These are phyloP conservation scores for Colletes latitarsis DNA, from an alignment of 1,140 invertebrate species.

Conservation along the genomic window DNA sequence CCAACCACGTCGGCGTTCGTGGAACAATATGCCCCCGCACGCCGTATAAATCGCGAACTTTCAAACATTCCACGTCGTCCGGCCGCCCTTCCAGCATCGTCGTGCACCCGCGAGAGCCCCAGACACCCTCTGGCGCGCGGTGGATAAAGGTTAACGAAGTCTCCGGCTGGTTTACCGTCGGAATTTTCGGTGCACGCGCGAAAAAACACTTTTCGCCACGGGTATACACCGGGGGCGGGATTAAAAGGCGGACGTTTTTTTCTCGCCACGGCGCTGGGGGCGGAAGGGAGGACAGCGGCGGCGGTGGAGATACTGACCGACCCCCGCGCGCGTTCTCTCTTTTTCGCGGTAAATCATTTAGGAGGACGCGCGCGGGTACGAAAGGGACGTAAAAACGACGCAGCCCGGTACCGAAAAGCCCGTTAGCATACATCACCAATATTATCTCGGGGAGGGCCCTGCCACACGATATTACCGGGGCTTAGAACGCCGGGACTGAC, in stretches of 20 bases:
- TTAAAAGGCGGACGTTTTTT: constrained; percentile 67
- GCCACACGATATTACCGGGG: constrained; percentile 77
- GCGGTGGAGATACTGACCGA: constrained; percentile 48
- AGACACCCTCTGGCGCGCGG: constrained; percentile 1
- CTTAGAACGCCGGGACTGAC: constrained; percentile 77
- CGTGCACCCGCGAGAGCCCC: not conserved
- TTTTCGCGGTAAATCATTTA: constrained; percentile 75
- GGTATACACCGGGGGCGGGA: constrained; percentile 55
- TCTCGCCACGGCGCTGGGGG: constrained; percentile 4
- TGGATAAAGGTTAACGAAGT: constrained; percentile 43
- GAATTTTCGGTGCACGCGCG: constrained; percentile 56
- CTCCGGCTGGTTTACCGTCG: constrained; percentile 27
- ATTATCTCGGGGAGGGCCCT: constrained; percentile 75
- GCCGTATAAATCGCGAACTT: constrained; percentile 37
- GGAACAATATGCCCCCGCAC: constrained; percentile 22
- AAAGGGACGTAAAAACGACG: constrained; percentile 67
- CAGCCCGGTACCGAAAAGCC: constrained; percentile 67
- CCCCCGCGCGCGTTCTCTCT: constrained; percentile 27
- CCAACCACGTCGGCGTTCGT: not conserved
- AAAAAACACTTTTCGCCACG: constrained; percentile 55
- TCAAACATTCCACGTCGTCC: constrained; percentile 31
- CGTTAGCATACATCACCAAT: constrained; percentile 79
- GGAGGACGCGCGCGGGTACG: constrained; percentile 63
- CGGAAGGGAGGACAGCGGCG: too few relatives aligned
- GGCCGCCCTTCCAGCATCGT: not conserved